These are phyloP conservation scores for Nothocercus nigrocapillus DNA, from an alignment of 2,113 vertebrate species.

Conservation along the genomic window DNA sequence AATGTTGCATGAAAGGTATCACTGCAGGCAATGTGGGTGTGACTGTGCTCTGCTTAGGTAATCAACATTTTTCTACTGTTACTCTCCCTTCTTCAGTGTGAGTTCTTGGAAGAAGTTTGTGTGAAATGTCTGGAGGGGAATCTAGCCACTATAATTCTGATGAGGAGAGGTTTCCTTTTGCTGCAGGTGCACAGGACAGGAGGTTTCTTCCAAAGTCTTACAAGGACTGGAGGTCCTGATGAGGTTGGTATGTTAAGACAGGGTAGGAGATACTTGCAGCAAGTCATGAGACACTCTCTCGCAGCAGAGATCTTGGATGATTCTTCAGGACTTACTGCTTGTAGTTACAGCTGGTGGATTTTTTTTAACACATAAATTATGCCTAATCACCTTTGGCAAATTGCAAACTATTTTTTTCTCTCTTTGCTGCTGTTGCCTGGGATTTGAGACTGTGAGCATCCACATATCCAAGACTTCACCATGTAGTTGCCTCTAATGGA, in stretches of 20 bases:
- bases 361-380: background rate
- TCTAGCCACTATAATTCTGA: background rate
- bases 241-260: background rate
- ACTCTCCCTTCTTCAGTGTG: background rate
- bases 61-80: background rate
- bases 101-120: background rate
- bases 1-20: background rate
- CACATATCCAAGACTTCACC: background rate
- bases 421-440: background rate
- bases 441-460: background rate
- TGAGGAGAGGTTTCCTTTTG: background rate
- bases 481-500: background rate
- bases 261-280: background rate
- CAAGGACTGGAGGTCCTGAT: background rate
- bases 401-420: background rate
- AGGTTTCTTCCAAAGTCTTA: background rate
- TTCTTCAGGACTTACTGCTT: background rate
- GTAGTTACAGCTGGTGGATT: background rate
- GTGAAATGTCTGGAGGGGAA: background rate
- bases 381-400: background rate
- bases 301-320: background rate
- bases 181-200: background rate
- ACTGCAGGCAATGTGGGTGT: background rate
- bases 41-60: background rate
- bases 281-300: background rate